Evolutionary conservation across 1,140 invertebrate genomes (phyloP).

Genomic region (Aphelenchoides besseyi): DNA sequence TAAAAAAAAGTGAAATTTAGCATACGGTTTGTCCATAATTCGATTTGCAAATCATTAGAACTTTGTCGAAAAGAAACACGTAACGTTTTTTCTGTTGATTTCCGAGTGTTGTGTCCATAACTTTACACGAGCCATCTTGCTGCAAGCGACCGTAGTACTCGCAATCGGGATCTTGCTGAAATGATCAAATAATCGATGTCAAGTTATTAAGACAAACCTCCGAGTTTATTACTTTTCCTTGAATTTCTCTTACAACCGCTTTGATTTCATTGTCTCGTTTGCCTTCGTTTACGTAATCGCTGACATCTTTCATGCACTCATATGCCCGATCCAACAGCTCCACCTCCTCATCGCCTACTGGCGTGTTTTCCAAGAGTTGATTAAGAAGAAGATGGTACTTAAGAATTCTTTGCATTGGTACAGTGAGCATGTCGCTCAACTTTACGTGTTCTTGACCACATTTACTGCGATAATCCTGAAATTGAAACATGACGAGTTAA

Average conservation of each 20-base stretch:
- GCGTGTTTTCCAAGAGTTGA: constrained; percentile 12
- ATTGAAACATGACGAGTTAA: neutral
- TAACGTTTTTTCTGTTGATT: constrained; percentile 68
- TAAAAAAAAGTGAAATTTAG: neutral
- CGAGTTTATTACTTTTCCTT: neutral
- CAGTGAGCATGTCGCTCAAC: constrained; percentile 63
- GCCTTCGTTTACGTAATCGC: constrained; percentile 65
- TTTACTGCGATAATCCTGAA: constrained; percentile 1
- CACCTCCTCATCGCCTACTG: neutral
- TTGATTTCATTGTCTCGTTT: constrained; percentile 65
- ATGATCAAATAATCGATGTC: neutral
- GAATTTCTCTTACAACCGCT: constrained; percentile 53
- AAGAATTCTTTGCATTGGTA: constrained; percentile 65
- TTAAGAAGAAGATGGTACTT: constrained; percentile 65
- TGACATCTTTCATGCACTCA: constrained; percentile 62
- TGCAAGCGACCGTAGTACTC: constrained; percentile 64
- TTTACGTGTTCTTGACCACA: constrained; percentile 56
- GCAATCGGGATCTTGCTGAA: constrained; percentile 15
- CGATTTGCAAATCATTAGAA: constrained; percentile 88
- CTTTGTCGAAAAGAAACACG: constrained; percentile 93
- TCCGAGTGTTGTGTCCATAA: constrained; percentile 59
- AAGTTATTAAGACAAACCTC: neutral
- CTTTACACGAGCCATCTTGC: constrained; percentile 57
- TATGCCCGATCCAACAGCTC: constrained; percentile 15
- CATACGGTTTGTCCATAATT: constrained; percentile 67